Conservation (phyloP, 2,888 invertebrate species). For the Drosophila tripunctata region DNA sequence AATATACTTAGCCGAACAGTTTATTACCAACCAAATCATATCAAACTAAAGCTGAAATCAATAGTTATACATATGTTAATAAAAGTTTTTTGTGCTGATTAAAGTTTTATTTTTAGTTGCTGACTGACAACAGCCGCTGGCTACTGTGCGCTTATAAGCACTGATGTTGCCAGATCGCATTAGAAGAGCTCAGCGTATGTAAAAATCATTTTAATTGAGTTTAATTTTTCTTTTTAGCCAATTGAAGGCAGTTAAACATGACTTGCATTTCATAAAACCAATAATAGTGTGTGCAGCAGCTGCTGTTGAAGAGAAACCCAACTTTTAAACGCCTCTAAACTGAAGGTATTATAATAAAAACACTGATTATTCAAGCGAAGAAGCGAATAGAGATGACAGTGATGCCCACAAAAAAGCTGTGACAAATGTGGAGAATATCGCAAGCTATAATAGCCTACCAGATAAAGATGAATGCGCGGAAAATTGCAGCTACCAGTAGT, state of each 20-base stretch:
- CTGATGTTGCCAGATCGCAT: neutral
- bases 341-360: constrained; percentile 35
- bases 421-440: constrained; percentile 62
- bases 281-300: constrained; percentile 19
- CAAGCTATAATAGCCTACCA: constrained; percentile 50
- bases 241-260: constrained; percentile 10
- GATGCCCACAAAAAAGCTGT: constrained; percentile 28
- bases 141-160: no score
- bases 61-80: no score
- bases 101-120: no score
- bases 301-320: constrained; percentile 13
- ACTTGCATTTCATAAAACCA: constrained; percentile 9
- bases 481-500: constrained; percentile 17
- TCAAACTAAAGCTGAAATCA: no score
- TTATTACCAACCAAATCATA: no score
- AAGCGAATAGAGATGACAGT: constrained; percentile 65
- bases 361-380: constrained; percentile 56
- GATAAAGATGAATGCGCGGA: constrained; percentile 69
- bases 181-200: neutral
- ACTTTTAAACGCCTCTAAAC: constrained; percentile 41
- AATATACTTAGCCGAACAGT: no score
- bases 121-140: no score
- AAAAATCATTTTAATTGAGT: neutral
- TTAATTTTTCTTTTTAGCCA: neutral
- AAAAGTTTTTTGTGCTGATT: no score